Evolutionary conservation across 2,888 invertebrate genomes (phyloP).

Genomic region (Margaritifera margaritifera): DNA sequence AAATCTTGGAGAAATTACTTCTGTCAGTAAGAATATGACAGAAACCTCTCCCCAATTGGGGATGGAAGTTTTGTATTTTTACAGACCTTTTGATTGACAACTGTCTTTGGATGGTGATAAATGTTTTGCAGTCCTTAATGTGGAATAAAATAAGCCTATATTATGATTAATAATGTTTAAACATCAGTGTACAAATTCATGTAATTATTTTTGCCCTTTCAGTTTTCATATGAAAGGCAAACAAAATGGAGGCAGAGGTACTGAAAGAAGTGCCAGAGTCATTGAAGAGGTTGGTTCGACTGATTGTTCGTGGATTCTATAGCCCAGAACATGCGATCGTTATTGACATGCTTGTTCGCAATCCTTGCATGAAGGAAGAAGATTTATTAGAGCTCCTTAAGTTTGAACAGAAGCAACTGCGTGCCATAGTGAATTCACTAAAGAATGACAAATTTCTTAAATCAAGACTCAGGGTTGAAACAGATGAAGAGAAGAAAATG

Average conservation of each 20-base stretch:
- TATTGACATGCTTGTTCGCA: slow-evolving; percentile 94
- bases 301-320: slow-evolving; percentile 95
- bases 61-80: too few species aligned
- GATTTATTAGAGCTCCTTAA: slow-evolving; percentile 87
- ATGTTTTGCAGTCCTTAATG: too few species aligned
- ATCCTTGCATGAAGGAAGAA: slow-evolving; percentile 84
- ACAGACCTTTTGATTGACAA: too few species aligned
- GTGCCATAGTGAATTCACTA: slow-evolving; percentile 84
- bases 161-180: too few species aligned
- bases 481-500: slow-evolving; percentile 93
- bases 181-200: too few species aligned
- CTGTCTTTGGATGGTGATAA: too few species aligned
- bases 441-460: slow-evolving; percentile 89
- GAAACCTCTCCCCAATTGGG: too few species aligned
- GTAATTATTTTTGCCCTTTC: too few species aligned
- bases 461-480: slow-evolving; percentile 90
- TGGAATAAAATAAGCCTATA: too few species aligned
- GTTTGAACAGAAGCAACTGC: slow-evolving; percentile 92
- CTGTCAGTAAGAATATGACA: too few species aligned
- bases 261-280: slow-evolving; percentile 94
- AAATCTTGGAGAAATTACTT: too few species aligned
- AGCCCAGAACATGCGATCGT: slow-evolving; percentile 94
- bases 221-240: neutral
- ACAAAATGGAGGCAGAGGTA: slow-evolving; percentile 66
- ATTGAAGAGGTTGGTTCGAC: slow-evolving; percentile 88